phyloP scores from a whole-genome alignment of 2,113 vertebrate genomes.

The Romanogobio albipinnatus region DNA sequence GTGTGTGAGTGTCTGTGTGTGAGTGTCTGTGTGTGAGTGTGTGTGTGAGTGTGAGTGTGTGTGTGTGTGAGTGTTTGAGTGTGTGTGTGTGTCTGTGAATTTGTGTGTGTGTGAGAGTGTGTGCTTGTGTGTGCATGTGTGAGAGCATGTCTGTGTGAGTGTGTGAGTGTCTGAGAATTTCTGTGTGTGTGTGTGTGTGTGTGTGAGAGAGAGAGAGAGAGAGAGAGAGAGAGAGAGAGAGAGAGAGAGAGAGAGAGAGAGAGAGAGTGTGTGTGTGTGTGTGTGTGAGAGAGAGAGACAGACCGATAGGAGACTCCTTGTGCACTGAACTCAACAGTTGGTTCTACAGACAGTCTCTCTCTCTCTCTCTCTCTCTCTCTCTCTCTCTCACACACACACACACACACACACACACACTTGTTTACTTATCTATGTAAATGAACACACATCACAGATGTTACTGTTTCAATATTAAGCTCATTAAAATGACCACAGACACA shows the following conservation, averaged over 20 bases:
- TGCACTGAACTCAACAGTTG: constrained; percentile 3
- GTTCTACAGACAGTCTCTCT: background rate
- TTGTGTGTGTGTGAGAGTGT: no score
- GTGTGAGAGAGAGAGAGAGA: background rate
- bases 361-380: no score
- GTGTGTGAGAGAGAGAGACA: background rate
- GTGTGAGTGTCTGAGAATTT: background rate
- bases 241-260: background rate
- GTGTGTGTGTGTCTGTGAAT: no score
- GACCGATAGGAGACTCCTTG: background rate
- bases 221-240: background rate
- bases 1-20: no score
- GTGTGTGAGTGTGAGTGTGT: background rate
- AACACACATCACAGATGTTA: no score
- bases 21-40: background rate
- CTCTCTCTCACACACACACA: no score
- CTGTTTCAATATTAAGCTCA: no score
- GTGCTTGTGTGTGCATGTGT: no score
- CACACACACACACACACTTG: background rate
- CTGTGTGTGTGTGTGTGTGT: background rate
- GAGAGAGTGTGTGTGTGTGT: no score
- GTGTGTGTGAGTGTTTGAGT: background rate
- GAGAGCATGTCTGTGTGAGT: no score
- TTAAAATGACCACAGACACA: no score
- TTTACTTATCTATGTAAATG: no score